Base-by-base conservation (phyloP, 2,113 vertebrate species). In the Pyrgilauda ruficollis region DNA sequence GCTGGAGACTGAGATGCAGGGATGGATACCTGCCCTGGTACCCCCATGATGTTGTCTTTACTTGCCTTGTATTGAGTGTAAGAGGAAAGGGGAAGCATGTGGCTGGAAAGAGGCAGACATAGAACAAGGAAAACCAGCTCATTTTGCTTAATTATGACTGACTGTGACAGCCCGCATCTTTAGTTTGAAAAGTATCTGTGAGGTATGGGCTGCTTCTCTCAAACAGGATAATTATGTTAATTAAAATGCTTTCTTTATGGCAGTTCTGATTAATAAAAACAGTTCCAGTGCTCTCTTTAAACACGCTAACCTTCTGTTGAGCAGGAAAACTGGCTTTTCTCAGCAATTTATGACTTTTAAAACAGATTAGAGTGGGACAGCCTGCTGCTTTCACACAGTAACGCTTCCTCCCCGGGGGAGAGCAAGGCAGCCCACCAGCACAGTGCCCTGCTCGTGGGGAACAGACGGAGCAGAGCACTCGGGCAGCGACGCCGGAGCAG, bases 181-280 rank as follows among this genome's bases (percentile, higher is more conserved):
- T 67, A 96, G 93, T 90, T 91, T 93, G 96, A 96, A 89, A 97
- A 96, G 97, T 95, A 96, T 97, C 96, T 94, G 90, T 88, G 94
- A 95, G 96, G 93, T 97, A 93, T 69, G 78, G 97, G 68, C 91
- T 92, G 95, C 96, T 96, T 95, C 97, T 96, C 96, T 97, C 97
- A 89, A 96, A 97, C 35, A 16, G 95, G 97, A 94, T 98, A 97
- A 98, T 98, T 97, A 97, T 96, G 97, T 97, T 98, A 98, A 98
- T 98, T 98, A 98, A 98, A 98, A 97, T 94, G 95, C 97, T 97
- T 98, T 96, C 97, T 97, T 97, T 97, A 97, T 97, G 97, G 97
- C 96, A 86, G 90, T 97, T 96, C 97, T 97, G 97, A 97, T 98
- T 97, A 98, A 98, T 97, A 98, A 97, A 98, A 98, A 97, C 97